phyloP scores from a whole-genome alignment of 1,140 invertebrate genomes.

The Anastrepha ludens region DNA sequence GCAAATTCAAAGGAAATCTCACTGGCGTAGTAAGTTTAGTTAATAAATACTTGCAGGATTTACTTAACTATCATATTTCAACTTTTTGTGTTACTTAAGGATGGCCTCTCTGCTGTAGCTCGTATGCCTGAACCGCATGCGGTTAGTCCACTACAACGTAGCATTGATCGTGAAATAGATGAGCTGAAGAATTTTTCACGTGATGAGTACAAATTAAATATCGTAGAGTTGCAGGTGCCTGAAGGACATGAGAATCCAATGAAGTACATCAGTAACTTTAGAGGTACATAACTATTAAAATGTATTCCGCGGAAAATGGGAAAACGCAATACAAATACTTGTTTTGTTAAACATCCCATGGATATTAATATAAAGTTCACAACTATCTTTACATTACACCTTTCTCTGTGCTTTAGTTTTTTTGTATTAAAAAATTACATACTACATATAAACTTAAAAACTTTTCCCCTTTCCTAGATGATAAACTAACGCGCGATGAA shows the following conservation, averaged over 20 bases:
- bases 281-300: conserved; percentile 53
- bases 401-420: no score
- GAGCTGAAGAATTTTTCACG: conserved; percentile 69
- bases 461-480: conserved; percentile 57
- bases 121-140: conserved; percentile 64
- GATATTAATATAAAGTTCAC: no score
- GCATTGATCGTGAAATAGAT: conserved; percentile 63
- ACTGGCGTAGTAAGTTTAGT: conserved; percentile 62
- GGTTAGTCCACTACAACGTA: conserved; percentile 66
- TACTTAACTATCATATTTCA: neutral
- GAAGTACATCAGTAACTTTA: conserved; percentile 66
- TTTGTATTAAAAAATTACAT: no score
- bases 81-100: neutral
- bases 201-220: conserved; percentile 72
- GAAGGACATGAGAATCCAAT: conserved; percentile 70
- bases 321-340: no score
- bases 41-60: neutral
- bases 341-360: no score
- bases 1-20: conserved; percentile 60
- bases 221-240: conserved; percentile 70
- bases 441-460: neutral
- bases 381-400: no score
- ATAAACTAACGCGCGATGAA: conserved; percentile 67
- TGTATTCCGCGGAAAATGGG: neutral
- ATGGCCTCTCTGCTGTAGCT: conserved; percentile 58